Conservation (phyloP, 2,113 vertebrate genomes). For the Ancistrus triradiatus region DNA sequence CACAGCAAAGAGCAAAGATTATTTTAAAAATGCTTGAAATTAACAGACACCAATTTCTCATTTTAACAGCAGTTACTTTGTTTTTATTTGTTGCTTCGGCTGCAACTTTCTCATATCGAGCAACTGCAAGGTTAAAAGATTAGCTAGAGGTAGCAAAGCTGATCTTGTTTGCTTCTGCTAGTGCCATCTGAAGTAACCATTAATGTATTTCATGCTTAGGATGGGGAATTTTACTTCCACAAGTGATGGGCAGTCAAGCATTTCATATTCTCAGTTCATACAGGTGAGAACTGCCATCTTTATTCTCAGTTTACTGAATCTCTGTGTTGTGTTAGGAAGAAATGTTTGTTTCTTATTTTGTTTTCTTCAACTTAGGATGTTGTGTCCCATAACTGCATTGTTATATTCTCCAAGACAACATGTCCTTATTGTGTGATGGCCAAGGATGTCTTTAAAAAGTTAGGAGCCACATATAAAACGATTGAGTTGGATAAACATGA, state of each 20-base stretch:
- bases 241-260: slow-evolving; percentile 41
- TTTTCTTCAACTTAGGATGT: slow-evolving; percentile 70
- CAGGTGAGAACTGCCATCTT: slow-evolving; percentile 49
- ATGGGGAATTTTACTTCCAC: slow-evolving; percentile 71
- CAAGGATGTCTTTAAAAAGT: slow-evolving; percentile 84
- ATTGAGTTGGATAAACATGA: slow-evolving; percentile 81
- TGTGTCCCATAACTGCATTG: slow-evolving; percentile 85
- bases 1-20: not conserved
- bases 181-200: not conserved
- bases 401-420: slow-evolving; percentile 94
- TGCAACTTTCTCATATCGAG: slow-evolving; percentile 16
- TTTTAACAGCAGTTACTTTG: not conserved
- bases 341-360: not conserved
- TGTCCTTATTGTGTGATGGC: slow-evolving; percentile 90
- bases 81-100: not conserved
- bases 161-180: not conserved
- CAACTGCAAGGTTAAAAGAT: slow-evolving; percentile 13
- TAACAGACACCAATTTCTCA: not conserved
- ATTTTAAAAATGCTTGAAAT: not conserved
- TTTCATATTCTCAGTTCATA: slow-evolving; percentile 57
- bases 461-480: slow-evolving; percentile 79
- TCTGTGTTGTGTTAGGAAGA: not conserved
- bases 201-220: slow-evolving; percentile 52
- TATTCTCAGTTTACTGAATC: not conserved
- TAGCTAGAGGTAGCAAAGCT: too few species aligned